Base-by-base conservation (phyloP, 2,113 vertebrate genomes). In the Malurus elegans region DNA sequence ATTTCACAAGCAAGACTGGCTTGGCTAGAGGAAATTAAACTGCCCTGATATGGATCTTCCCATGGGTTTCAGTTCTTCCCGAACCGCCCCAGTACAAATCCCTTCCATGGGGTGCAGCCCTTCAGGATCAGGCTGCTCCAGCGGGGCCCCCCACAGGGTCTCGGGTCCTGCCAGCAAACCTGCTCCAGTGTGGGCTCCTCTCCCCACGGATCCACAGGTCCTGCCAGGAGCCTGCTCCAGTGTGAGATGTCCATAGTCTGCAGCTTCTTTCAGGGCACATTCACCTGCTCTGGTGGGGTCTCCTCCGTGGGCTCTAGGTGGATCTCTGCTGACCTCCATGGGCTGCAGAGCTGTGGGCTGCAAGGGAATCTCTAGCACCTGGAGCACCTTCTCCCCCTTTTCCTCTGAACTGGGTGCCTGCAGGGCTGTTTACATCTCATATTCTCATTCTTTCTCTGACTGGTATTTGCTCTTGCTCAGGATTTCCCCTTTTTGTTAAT, bases 111-210 rank as follows among this genome's bases (percentile, higher is more conserved):
- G 1, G 0, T 38, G 3, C 18, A 69, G 31, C 57, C 19, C 34
- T 71, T 71, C 73, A 71, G 67, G n/a, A 76, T 44, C 1, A 6
- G 42, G 8, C 4, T n/a, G 16, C 11, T 85, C 15, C 31, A 38
- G 6, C 0, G 0, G 18, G 20, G 2, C 6, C 2, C 8, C 3
- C 6, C 8, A 16, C 0, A 2, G 9, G 8, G 12, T 12, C 10
- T 45, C 34, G 50, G 3, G 10, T 70, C 32, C 53, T 75, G 20
- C 6, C 36, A 56, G 57, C 4, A 89, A 75, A 86, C 32, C 40
- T 72, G 6, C 4, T 66, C 9, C 47, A 29, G 4, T 1, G 1
- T 18, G 6, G 5, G 7, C 7, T 72, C 8, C 13, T 69, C 20
- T 45, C 12, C 40, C 16, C 20, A 36, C 0, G 1, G 13, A 36